Base-by-base conservation (phyloP, 2,797 vertebrate species). In the Alcedo atthis region DNA sequence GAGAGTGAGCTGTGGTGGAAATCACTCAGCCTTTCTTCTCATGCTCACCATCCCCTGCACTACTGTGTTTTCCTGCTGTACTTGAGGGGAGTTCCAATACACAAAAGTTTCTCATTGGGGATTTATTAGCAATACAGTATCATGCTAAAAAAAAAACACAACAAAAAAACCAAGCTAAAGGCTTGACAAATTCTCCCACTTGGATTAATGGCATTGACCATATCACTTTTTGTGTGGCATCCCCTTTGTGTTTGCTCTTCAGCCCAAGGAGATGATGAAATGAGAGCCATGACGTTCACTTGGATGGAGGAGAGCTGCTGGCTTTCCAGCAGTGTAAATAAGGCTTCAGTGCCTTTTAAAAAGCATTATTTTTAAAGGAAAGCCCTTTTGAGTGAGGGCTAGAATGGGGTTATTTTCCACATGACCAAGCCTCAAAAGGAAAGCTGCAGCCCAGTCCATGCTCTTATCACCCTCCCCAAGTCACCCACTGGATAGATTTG, bases 361-460 rank as follows among this genome's bases (percentile, higher is more conserved):
- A 94, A 81, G 63, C 87, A 16, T 81, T 42, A 73, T 55, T 93
- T 94, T 91, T 93, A 77, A 93, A 88, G 94, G 85, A 93, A 94
- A 94, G 48, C 53, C 76, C 75, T 91, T 95, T 79, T 84, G 83
- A 93, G 68, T 26, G 83, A 86, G 63, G 74, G 63, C 59, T 92
- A 54, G 85, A 96, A 94, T 81, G 63, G 87, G 59, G 57, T 79
- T 81, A 92, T 93, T 94, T 96, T 95, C 95, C 94, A 95, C 92
- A 93, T 90, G 91, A 91, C 80, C 89, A 90, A 89, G 40, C 57
- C 4, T 33, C 94, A 90, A 95, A 95, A 86, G 90, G 68, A 88
- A 92, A 91, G 53, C 37, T 2, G 80, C 87, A 86, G 88, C 78
- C 64, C 64, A 15, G 53, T 28, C 91, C 81, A 3, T 48, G 88